phyloP scores from a whole-genome alignment of 1,140 invertebrate species.

The Leucophenga varia region DNA sequence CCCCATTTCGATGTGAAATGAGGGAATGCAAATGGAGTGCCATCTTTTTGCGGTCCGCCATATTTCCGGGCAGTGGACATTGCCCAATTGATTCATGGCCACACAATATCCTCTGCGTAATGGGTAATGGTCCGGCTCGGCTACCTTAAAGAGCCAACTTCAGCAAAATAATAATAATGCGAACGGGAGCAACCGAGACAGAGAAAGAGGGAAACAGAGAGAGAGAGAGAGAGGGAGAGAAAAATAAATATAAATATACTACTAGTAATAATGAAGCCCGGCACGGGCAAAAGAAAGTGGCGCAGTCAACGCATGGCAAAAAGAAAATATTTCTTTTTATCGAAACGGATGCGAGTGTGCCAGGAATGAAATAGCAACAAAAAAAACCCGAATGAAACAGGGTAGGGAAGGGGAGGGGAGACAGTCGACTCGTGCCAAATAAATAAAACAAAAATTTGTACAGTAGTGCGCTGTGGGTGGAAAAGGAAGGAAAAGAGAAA shows the following conservation, averaged over 20 bases:
- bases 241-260: conserved; percentile 42
- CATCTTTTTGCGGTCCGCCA: conserved; percentile 38
- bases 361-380: conserved; percentile 43
- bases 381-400: conserved; percentile 10
- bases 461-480: conserved; percentile 9
- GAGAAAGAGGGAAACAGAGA: conserved; percentile 12
- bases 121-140: conserved; percentile 20
- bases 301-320: conserved; percentile 42
- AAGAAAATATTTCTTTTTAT: conserved; percentile 56
- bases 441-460: conserved; percentile 33
- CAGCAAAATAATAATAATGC: conserved; percentile 42
- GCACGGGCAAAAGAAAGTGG: conserved; percentile 24
- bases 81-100: conserved; percentile 49
- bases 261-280: conserved; percentile 43
- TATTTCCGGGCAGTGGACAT: conserved; percentile 49
- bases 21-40: conserved; percentile 40
- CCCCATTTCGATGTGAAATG: too few relatives aligned
- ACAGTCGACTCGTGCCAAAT: conserved; percentile 22
- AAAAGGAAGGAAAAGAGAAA: conserved; percentile 3
- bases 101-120: conserved; percentile 50
- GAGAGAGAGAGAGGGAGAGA: conserved; percentile 26
- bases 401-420: not conserved
- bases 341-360: conserved; percentile 53
- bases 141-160: conserved; percentile 45
- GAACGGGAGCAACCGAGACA: conserved; percentile 10